Percentiles rank a stretch among this genome's conserved stretches.
These are phyloP conservation scores for Tympanoctomys barrerae DNA, from an alignment of 2,797 vertebrate species.

Conservation along the genomic window DNA sequence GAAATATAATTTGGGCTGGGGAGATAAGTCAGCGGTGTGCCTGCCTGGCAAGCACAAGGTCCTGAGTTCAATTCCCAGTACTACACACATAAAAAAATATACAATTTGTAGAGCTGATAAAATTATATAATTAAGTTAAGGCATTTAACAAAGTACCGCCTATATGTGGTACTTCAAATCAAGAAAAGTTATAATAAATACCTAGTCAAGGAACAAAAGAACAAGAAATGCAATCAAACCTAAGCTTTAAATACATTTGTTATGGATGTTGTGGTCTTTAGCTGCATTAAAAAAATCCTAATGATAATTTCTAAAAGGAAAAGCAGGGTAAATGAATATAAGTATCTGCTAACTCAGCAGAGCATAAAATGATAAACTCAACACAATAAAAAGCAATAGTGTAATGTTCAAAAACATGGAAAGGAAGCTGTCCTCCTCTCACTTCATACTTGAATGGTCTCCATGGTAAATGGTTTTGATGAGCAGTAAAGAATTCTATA, in stretches of 20 bases:
- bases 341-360: constrained; percentile 21
- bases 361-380: constrained; percentile 40
- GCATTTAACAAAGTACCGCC: constrained; percentile 51
- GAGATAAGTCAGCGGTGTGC: too few species aligned
- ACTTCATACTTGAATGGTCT: constrained; percentile 10
- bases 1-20: background rate
- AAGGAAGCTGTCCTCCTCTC: constrained; percentile 2
- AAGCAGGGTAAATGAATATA: background rate
- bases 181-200: constrained; percentile 45
- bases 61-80: too few species aligned
- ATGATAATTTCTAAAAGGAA: constrained; percentile 41
- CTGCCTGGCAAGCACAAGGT: too few species aligned
- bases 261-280: background rate
- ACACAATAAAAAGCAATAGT: background rate
- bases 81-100: too few species aligned
- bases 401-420: background rate
- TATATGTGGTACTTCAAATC: constrained; percentile 62
- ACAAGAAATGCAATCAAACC: background rate
- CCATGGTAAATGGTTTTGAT: background rate
- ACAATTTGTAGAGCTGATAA: constrained; percentile 28
- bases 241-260: constrained; percentile 21
- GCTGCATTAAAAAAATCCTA: constrained; percentile 15
- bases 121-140: constrained; percentile 51
- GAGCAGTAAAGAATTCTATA: background rate
- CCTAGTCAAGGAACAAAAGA: background rate